Conservation (phyloP, 2,888 invertebrate genomes). For the Pegoplata infirma region DNA sequence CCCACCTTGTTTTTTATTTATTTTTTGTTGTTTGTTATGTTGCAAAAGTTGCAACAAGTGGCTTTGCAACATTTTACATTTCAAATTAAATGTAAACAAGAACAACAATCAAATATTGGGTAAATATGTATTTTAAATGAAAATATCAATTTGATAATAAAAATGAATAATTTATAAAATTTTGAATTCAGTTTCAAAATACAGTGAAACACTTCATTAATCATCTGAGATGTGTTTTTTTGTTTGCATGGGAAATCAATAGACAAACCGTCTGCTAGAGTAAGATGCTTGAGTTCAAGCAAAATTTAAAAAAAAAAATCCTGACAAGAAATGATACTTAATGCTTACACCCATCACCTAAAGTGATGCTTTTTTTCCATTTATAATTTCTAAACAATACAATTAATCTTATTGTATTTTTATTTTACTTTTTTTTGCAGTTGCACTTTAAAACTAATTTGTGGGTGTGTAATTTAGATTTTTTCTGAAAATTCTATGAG, state of each 20-base stretch:
- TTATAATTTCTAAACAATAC: constrained; percentile 44
- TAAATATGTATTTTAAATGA: constrained; percentile 46
- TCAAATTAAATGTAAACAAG: neutral
- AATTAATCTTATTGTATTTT: constrained; percentile 49
- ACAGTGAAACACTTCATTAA: constrained; percentile 38
- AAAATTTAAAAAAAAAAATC: neutral
- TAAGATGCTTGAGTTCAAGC: constrained; percentile 23
- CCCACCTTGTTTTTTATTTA: constrained; percentile 24
- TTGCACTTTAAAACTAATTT: constrained; percentile 40
- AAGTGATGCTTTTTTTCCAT: constrained; percentile 49
- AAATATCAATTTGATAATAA: constrained; percentile 54
- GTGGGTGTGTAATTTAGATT: constrained; percentile 15
- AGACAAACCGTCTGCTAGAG: constrained; percentile 37
- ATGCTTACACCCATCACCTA: constrained; percentile 54
- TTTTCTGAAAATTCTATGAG: constrained; percentile 35
- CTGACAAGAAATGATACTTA: constrained; percentile 55
- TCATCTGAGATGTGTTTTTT: constrained; percentile 22
- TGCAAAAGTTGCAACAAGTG: constrained; percentile 31
- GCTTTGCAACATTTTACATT: constrained; percentile 28
- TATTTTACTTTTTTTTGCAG: constrained; percentile 6
- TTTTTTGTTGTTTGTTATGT: no score
- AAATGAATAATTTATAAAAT: constrained; percentile 14
- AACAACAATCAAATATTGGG: constrained; percentile 9
- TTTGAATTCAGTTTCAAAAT: constrained; percentile 44
- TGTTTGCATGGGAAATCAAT: constrained; percentile 38